A percentile compares a stretch with the other conserved stretches of the same genome.
phyloP scores from a whole-genome alignment of 2,888 invertebrate species.

The Toxonevra muliebris region DNA sequence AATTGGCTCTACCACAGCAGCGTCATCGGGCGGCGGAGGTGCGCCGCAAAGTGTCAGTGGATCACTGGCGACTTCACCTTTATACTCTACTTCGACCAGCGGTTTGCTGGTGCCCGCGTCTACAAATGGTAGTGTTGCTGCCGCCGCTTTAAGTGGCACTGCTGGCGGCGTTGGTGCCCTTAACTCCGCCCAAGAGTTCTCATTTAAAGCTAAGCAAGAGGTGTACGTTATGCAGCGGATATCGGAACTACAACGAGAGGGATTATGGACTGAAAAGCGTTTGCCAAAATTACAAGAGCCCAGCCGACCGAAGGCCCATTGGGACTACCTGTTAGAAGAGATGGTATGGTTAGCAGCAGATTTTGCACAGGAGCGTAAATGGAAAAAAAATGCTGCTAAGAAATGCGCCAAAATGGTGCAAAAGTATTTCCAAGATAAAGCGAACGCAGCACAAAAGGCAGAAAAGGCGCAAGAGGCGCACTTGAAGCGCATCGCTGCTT shows the following conservation, averaged over 20 bases:
- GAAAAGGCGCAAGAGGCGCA: constrained; percentile 92
- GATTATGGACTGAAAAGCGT: constrained; percentile 92
- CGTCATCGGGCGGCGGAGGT: constrained; percentile 34
- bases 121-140: constrained; percentile 29
- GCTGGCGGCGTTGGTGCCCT: constrained; percentile 36
- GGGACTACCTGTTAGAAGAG: constrained; percentile 98
- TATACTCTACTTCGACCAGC: constrained; percentile 38
- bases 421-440: constrained; percentile 91
- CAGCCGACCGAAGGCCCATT: constrained; percentile 90
- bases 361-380: constrained; percentile 96
- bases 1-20: constrained; percentile 34
- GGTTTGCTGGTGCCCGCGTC: constrained; percentile 36
- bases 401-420: constrained; percentile 92
- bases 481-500: constrained; percentile 85
- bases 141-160: constrained; percentile 43
- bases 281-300: constrained; percentile 93
- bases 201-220: constrained; percentile 88
- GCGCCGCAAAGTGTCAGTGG: constrained; percentile 23
- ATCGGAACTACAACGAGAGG: constrained; percentile 90
- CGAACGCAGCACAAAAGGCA: constrained; percentile 86
- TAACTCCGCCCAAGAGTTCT: constrained; percentile 69
- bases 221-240: constrained; percentile 94
- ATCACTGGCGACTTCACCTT: constrained; percentile 28
- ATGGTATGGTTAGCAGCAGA: constrained; percentile 99
- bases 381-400: constrained; percentile 95